A percentile compares a stretch with the other conserved stretches of the same genome.
Evolutionary conservation across 2,113 vertebrate species (phyloP).

Genomic region (Crotophaga sulcirostris): DNA sequence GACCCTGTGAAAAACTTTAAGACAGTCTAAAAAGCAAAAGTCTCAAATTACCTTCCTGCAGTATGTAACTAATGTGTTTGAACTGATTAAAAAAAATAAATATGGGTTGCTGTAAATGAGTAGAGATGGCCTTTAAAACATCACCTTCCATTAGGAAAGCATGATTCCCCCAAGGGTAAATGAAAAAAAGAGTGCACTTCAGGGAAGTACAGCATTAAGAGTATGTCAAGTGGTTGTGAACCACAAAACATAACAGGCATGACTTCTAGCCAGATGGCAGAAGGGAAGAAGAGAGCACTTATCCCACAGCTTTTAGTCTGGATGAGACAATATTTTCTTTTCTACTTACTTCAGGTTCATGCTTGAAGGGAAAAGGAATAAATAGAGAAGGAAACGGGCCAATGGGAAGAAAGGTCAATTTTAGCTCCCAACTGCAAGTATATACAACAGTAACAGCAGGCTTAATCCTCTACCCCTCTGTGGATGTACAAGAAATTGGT

Average conservation of each 20-base stretch:
- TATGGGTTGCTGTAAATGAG: neutral
- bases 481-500: neutral
- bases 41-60: neutral
- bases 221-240: neutral
- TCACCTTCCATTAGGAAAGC: neutral
- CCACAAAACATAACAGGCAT: neutral
- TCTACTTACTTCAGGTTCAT: neutral
- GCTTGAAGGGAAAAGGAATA: neutral
- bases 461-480: neutral
- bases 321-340: neutral
- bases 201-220: neutral
- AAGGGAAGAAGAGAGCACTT: neutral
- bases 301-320: neutral
- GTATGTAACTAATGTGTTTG: neutral
- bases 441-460: neutral
- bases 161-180: neutral
- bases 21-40: neutral
- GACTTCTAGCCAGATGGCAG: neutral
- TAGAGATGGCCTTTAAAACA: neutral
- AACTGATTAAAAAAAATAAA: constrained; percentile 11
- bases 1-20: neutral
- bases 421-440: neutral
- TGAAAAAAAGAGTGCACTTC: neutral
- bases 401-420: neutral
- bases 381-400: neutral